Evolutionary conservation across 2,888 invertebrate species (phyloP), one percentile per base, ranked within the genome.

Genomic region (Lithosia quadra): DNA sequence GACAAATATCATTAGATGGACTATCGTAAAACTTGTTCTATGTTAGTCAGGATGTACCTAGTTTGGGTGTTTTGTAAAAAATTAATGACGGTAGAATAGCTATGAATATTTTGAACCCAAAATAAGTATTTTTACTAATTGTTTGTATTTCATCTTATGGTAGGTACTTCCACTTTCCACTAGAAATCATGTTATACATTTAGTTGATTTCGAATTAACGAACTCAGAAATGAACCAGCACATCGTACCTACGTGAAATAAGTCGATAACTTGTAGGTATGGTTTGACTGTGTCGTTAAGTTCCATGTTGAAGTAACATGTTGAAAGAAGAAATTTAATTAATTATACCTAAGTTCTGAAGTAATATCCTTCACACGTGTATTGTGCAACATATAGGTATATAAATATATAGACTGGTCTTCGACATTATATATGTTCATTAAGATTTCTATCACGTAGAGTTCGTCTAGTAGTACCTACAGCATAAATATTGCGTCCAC

Each of bases 381-480:
- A 43, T 62, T 28, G 28, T 49, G 24, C 33, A 62, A 62, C n/a
- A n/a, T 28, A 56, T 18, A 10, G 39, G 36, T 36, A n/a, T 53
- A 11, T 9, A 55, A 22, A 24, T 22, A n/a, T 56, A 22, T 24
- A 49, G 4, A 28, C n/a, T n/a, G n/a, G n/a, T 24, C 18, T 49
- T 24, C n/a, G 24, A 43, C 15, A n/a, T 21, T 34, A 21, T 18
- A n/a, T 49, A 28, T 63, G 8, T 61, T 55, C 15, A 13, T 67
- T 63, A 34, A 63, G 18, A 67, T 67, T 49, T 49, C 57, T 34
- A 43, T 34, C 67, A 67, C 63, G 63, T 63, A 63, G 39, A 62
- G n/a, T 61, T 28, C 43, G 49, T 63, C 67, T 63, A 34, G 22
- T 63, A 66, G 28, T 28, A 28, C 3, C 53, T 28, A 66, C 62